phyloP scores from a whole-genome alignment of 2,888 invertebrate species.

The Siphlonurus alternatus region DNA sequence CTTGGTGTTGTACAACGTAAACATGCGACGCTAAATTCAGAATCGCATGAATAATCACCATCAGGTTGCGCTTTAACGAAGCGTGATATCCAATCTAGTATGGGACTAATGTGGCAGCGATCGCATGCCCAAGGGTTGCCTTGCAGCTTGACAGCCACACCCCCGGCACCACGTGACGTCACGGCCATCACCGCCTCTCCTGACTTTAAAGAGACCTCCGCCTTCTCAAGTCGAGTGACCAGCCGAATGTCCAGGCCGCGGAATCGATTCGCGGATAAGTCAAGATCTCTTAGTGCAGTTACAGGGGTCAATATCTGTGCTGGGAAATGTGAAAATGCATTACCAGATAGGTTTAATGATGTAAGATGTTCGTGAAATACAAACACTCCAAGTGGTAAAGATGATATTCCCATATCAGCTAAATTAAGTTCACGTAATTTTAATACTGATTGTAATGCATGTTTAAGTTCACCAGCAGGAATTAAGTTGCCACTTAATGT shows the following conservation, averaged over 20 bases:
- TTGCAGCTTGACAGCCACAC: constrained; percentile 32
- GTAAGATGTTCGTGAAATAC: constrained; percentile 40
- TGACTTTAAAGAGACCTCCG: constrained; percentile 12
- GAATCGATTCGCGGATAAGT: constrained; percentile 56
- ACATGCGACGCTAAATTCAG: constrained; percentile 21
- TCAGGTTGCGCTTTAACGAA: constrained; percentile 11
- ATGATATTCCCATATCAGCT: constrained; percentile 38
- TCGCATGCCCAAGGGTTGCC: constrained; percentile 53
- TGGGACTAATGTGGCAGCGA: constrained; percentile 40
- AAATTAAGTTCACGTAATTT: constrained; percentile 39
- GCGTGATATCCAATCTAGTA: constrained; percentile 25
- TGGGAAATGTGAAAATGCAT: constrained; percentile 42
- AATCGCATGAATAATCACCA: constrained; percentile 11
- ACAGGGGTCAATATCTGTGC: constrained; percentile 37
- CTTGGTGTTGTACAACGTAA: constrained; percentile 41
- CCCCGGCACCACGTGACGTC: neutral
- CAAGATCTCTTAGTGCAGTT: constrained; percentile 39
- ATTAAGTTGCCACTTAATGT: constrained; percentile 54
- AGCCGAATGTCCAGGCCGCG: constrained; percentile 42
- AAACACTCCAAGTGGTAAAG: constrained; percentile 39
- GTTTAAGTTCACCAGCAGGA: constrained; percentile 31
- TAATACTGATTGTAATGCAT: constrained; percentile 26
- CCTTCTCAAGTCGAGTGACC: constrained; percentile 27
- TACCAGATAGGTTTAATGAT: constrained; percentile 54
- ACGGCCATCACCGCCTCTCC: neutral